Base-by-base conservation (phyloP, 2,797 vertebrate species). In the Champsocephalus gunnari region DNA sequence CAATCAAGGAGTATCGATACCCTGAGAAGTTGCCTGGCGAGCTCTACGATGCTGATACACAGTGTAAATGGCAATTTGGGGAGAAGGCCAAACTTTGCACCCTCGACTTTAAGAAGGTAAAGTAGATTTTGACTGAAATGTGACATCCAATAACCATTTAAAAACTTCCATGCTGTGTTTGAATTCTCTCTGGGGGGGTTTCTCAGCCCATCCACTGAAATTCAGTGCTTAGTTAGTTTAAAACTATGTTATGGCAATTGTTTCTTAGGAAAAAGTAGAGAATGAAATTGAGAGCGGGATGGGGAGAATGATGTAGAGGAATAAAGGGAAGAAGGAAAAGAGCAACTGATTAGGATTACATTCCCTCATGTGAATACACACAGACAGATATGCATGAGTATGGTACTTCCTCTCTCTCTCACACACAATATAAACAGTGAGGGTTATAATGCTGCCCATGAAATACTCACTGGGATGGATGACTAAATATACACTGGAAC, bases 61-160 rank as follows among this genome's bases (percentile, higher is more conserved):
- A 98, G 89, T 98, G 97, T 94, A 97, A 96, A 89, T 98, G 97
- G 97, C 97, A 98, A 80, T 98, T 98, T 60, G 97, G 97, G 67
- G 96, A 96, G 86, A 97, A 97, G 86, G 97, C 97, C 91, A 97
- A 96, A 87, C 95, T 97, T 75, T 98, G 97, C 91, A 96, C 95
- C 77, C 93, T 97, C 64, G 94, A 96, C 85, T 96, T 98, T 59
- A 96, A 97, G 89, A 98, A 98, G 96, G 97, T 95, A 94, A 93
- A 88, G 45, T 21, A n/a, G 14, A 79, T 69, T 75, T 71, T 56
- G 17, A 54, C 13, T 63, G 5, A 28, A 4, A 67, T 47, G 60
- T 75, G 65, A 66, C 41, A 57, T 41, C 17, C 45, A 38, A 74
- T 68, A 47, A 47, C 43, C 12, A 68, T 74, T 60, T 32, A 75